Conservation (phyloP, 2,888 invertebrate species). For the Pasiphila rectangulata region DNA sequence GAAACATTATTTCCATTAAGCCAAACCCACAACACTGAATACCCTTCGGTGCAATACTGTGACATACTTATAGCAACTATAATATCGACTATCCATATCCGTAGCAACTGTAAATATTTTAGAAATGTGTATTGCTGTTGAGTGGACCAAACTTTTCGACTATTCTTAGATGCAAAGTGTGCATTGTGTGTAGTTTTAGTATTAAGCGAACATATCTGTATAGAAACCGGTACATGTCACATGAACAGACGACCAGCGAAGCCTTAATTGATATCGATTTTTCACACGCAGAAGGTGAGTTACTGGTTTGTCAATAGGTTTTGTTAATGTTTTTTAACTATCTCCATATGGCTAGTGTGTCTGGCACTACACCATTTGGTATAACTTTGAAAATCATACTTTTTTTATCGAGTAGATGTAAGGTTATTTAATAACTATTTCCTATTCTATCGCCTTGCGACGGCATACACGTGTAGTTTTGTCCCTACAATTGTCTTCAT, state of each 20-base stretch:
- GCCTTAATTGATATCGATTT: conserved; percentile 54
- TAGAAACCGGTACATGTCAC: conserved; percentile 29
- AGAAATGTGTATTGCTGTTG: conserved; percentile 38
- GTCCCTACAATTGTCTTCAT: too few relatives aligned
- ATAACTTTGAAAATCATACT: too few relatives aligned
- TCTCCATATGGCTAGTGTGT: background rate
- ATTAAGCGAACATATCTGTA: conserved; percentile 41
- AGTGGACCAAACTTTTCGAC: conserved; percentile 55
- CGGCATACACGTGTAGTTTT: too few relatives aligned
- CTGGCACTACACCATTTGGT: background rate
- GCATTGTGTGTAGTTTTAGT: conserved; percentile 57
- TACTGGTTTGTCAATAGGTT: conserved; percentile 4
- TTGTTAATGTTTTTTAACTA: background rate
- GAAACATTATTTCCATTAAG: conserved; percentile 32
- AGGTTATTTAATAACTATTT: too few relatives aligned
- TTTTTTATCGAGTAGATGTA: too few relatives aligned
- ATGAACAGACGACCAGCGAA: conserved; percentile 44
- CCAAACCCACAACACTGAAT: conserved; percentile 28
- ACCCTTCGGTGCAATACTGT: conserved; percentile 66
- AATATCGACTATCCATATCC: conserved; percentile 58
- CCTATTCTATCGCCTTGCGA: too few relatives aligned
- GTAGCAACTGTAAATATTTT: conserved; percentile 39
- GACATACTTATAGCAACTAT: conserved; percentile 52
- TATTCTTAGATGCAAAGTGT: conserved; percentile 35
- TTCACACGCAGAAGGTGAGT: conserved; percentile 52